Conservation (phyloP, 2,113 vertebrate species). For the Pampusana beccarii region DNA sequence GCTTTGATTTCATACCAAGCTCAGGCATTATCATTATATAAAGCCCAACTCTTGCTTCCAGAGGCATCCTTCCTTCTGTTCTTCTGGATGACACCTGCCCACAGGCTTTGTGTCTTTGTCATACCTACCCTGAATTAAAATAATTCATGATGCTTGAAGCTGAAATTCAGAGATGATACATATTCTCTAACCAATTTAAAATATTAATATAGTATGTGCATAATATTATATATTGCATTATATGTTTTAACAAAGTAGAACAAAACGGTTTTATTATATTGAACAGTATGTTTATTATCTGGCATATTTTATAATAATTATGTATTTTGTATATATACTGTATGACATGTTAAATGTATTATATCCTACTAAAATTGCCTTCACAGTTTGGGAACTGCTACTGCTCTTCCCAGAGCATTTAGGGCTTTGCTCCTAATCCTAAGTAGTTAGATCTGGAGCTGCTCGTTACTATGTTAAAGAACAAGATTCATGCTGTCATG, state of each 20-base stretch:
- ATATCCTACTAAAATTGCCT: not conserved
- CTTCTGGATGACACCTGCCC: not conserved
- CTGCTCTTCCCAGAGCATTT: not conserved
- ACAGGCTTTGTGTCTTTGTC: not conserved
- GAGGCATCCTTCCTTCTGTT: not conserved
- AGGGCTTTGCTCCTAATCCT: not conserved
- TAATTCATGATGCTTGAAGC: not conserved
- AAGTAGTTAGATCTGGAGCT: not conserved
- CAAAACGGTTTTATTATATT: not conserved
- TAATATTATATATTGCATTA: no score
- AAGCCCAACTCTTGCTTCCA: not conserved
- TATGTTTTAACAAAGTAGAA: not conserved
- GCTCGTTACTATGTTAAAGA: not conserved
- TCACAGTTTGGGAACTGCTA: not conserved
- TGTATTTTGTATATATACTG: not conserved
- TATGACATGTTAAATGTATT: not conserved
- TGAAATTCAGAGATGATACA: not conserved
- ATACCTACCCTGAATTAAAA: not conserved
- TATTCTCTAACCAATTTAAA: not conserved
- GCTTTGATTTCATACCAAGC: not conserved
- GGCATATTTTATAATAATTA: not conserved
- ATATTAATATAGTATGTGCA: not conserved
- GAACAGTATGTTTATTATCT: not conserved
- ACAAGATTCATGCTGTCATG: not conserved
- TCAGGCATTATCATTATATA: not conserved